Percentiles rank a stretch among this genome's conserved stretches.
phyloP scores from a whole-genome alignment of 2,113 vertebrate genomes.

The Cygnus atratus region DNA sequence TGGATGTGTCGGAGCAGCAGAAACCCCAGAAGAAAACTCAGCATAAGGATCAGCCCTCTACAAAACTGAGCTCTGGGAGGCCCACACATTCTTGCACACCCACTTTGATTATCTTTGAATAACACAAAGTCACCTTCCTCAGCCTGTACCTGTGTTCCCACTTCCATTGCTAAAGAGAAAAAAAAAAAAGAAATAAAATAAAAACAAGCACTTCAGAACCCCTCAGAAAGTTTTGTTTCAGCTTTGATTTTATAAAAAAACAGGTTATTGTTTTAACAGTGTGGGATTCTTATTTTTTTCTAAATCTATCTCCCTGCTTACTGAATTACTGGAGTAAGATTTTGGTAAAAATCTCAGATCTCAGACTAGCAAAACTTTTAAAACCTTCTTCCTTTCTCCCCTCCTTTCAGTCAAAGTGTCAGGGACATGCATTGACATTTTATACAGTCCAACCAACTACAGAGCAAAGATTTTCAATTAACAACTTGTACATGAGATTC shows the following conservation, averaged over 20 bases:
- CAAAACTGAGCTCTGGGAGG: background rate
- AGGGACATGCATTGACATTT: background rate
- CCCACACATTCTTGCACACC: accelerated
- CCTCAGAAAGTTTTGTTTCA: background rate
- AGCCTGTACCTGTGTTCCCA: background rate
- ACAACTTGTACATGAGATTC: background rate
- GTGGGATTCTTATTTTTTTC: background rate
- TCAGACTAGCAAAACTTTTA: background rate
- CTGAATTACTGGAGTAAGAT: background rate
- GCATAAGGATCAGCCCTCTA: background rate
- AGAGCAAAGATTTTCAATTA: conserved; percentile 14
- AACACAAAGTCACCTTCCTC: background rate
- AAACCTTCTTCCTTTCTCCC: background rate
- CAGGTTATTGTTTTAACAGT: background rate
- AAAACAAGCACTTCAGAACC: background rate
- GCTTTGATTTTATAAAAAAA: background rate
- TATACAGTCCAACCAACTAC: accelerated
- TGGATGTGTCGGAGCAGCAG: background rate
- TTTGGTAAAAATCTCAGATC: background rate
- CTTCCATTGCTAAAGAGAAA: background rate
- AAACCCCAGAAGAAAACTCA: background rate
- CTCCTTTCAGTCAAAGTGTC: background rate
- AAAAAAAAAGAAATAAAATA: background rate
- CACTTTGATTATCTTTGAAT: background rate
- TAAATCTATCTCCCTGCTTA: background rate